Evolutionary conservation across 2,888 invertebrate genomes (phyloP).

Genomic region (Alloscopus bannaensis): DNA sequence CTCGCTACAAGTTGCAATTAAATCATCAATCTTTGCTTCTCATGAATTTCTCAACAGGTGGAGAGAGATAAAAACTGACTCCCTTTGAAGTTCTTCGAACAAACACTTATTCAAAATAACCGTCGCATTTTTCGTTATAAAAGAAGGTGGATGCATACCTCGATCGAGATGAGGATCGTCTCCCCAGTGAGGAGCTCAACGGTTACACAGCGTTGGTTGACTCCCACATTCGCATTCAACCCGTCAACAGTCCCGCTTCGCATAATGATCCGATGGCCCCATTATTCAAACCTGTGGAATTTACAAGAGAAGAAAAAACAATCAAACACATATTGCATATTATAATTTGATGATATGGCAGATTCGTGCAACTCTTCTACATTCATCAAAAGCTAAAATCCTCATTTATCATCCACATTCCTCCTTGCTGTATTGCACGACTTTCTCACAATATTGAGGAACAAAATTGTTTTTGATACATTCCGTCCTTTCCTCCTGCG

Average conservation of each 20-base stretch:
- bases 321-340: background rate
- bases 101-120: background rate
- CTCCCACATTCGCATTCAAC: conserved; percentile 71
- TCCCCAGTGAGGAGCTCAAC: conserved; percentile 73
- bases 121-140: background rate
- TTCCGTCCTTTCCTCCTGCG: background rate
- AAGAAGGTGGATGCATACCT: conserved; percentile 59
- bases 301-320: conserved; percentile 29
- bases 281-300: conserved; percentile 70
- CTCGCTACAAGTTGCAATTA: conserved; percentile 21
- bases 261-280: conserved; percentile 73
- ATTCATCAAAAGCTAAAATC: background rate
- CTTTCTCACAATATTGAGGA: conserved; percentile 13
- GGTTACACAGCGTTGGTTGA: conserved; percentile 72
- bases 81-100: background rate
- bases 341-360: conserved; percentile 1
- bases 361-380: background rate
- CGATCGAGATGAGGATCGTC: conserved; percentile 70
- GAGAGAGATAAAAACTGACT: background rate
- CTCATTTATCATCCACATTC: conserved; percentile 17
- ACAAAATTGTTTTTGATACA: conserved; percentile 9
- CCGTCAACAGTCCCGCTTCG: conserved; percentile 73
- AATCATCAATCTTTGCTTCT: conserved; percentile 21
- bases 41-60: background rate
- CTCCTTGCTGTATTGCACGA: conserved; percentile 7